Evolutionary conservation across 92 coral and sea anemone genomes (phyloP).

Genomic region (Zoanthus sansibaricus): DNA sequence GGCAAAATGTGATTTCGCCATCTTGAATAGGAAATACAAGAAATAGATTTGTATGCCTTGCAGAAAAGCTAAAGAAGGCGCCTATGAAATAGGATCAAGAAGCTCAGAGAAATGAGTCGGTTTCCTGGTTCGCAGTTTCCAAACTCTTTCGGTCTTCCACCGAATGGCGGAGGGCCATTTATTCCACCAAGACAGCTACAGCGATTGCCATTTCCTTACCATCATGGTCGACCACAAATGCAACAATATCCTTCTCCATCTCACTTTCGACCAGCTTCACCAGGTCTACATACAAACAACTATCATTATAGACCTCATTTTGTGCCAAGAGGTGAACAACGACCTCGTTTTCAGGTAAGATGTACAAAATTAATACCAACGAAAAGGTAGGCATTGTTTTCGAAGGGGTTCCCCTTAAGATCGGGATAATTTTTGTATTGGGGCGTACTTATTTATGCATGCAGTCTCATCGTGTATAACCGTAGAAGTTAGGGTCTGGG

Average conservation of each 20-base stretch:
- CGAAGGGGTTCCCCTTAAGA: no score
- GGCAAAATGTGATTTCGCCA: no score
- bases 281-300: background rate
- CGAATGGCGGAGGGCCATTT: background rate
- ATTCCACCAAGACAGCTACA: background rate
- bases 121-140: background rate
- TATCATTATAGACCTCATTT: conserved; percentile 2
- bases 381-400: no score
- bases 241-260: background rate
- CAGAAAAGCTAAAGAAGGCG: background rate
- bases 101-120: background rate
- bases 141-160: background rate
- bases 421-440: no score
- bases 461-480: no score
- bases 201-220: background rate
- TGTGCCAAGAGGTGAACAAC: conserved; percentile 3
- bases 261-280: background rate
- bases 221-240: conserved; percentile 8
- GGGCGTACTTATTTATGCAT: no score
- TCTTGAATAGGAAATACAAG: no score
- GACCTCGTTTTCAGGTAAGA: conserved; percentile 10
- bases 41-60: background rate
- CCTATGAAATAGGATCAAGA: background rate
- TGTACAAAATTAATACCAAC: no score
- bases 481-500: no score